These are phyloP conservation scores for Mythimna ferrago DNA, from an alignment of 2,888 invertebrate species.

Conservation along the genomic window DNA sequence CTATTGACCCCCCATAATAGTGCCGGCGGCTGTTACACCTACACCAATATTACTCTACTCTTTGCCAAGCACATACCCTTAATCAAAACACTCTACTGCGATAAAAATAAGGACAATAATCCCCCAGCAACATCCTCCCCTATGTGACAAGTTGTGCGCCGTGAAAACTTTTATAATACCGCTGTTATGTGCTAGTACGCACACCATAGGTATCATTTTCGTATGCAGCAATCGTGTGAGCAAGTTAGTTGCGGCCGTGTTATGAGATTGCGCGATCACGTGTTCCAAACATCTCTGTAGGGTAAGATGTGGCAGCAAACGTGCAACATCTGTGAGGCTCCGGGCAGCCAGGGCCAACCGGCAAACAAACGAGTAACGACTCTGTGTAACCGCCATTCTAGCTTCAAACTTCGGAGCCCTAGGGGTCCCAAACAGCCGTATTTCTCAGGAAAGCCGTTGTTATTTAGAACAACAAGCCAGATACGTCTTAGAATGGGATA, in stretches of 20 bases:
- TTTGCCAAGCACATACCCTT: slow-evolving; percentile 59
- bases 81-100: slow-evolving; percentile 60
- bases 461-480: slow-evolving; percentile 58
- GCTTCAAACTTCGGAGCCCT: slow-evolving; percentile 64
- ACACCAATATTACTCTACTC: slow-evolving; percentile 70
- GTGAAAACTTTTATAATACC: slow-evolving; percentile 67
- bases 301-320: slow-evolving; percentile 45
- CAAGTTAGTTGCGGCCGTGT: slow-evolving; percentile 57
- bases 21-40: slow-evolving; percentile 70
- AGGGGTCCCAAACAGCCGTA: slow-evolving; percentile 58
- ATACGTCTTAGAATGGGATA: slow-evolving; percentile 49
- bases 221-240: slow-evolving; percentile 51
- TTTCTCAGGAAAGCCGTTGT: slow-evolving; percentile 58
- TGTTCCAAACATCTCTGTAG: slow-evolving; percentile 54
- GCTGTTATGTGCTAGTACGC: slow-evolving; percentile 57
- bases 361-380: slow-evolving; percentile 65
- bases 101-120: slow-evolving; percentile 63
- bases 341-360: slow-evolving; percentile 41
- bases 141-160: slow-evolving; percentile 53
- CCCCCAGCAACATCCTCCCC: slow-evolving; percentile 37
- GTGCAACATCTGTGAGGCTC: slow-evolving; percentile 64
- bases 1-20: slow-evolving; percentile 82
- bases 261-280: slow-evolving; percentile 58
- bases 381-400: slow-evolving; percentile 59
- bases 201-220: slow-evolving; percentile 61